Base-by-base conservation (phyloP, 2,888 invertebrate species). In the Lumbricus terrestris region DNA sequence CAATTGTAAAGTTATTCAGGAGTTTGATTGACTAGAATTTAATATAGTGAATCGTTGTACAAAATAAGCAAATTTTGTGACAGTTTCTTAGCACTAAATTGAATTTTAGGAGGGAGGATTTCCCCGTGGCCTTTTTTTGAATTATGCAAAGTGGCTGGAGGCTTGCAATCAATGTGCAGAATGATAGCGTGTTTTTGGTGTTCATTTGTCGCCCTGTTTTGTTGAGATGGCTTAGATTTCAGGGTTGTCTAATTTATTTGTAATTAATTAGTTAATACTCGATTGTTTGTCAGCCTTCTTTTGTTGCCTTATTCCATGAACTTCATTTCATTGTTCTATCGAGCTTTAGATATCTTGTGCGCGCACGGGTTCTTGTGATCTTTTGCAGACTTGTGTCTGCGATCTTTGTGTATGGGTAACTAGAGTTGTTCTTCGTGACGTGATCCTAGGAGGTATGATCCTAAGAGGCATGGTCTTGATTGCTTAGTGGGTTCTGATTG, bases 181-280 rank as follows among this genome's bases (percentile, higher is more conserved):
- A 85, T 11, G 23, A 85, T 85, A 35, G 37, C 11, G n/a, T n/a
- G n/a, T n/a, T 85, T 16, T 16, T 85, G 29, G 85, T 85, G 85
- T 85, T 85, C 85, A 85, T 33, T 85, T 85, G 85, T n/a, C 69
- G n/a, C 0, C n/a, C 29, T 69, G 8, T 47, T 15, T 83, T 85
- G 37, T 85, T 85, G 35, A 85, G 37, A 85, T 85, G 35, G 23
- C 35, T 34, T 85, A 85, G 85, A 35, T 85, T 35, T 85, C 85
- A 34, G 34, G 85, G 69, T 69, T 85, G 35, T 37, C 35, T 34
- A 85, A 85, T 85, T 85, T 85, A 85, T 85, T 85, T 85, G 85
- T 85, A 34, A 37, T 85, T 85, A 34, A 20, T 35, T 85, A 85
- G 85, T 35, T 85, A 85, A 85, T 85, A 85, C 85, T 85, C 85